Percentiles rank a stretch among this genome's conserved stretches.
These are phyloP conservation scores for Gallinago nigripennis DNA, from an alignment of 2,797 vertebrate genomes.

Conservation along the genomic window DNA sequence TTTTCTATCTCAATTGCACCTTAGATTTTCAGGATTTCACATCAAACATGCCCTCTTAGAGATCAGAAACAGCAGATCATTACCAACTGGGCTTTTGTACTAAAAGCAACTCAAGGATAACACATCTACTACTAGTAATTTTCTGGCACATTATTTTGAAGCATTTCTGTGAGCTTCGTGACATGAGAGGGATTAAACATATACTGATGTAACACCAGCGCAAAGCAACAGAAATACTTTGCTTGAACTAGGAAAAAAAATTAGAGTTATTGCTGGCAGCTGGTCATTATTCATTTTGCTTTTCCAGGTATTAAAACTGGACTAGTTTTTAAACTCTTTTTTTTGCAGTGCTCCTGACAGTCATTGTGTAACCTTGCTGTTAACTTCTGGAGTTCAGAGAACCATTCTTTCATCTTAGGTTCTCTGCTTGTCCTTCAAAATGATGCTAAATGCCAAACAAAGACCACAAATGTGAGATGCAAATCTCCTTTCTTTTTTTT, in stretches of 20 bases:
- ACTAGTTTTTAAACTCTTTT: background rate
- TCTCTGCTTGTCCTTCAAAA: background rate
- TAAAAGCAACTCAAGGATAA: background rate
- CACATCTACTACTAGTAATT: background rate
- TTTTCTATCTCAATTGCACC: background rate
- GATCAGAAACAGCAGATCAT: background rate
- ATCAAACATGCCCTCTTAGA: background rate
- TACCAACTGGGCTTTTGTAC: background rate
- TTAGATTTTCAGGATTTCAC: background rate
- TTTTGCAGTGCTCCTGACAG: background rate
- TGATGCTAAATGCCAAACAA: background rate
- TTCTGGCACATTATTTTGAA: background rate
- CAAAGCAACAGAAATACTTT: background rate
- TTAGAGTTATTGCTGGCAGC: background rate
- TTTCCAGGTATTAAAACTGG: background rate
- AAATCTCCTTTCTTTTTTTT: too few relatives aligned
- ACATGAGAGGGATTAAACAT: background rate
- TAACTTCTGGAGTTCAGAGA: background rate
- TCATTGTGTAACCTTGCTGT: background rate
- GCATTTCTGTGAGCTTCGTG: background rate
- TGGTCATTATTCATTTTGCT: background rate
- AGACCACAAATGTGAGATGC: background rate
- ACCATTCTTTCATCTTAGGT: background rate
- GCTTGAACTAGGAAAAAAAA: background rate
- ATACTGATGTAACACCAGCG: background rate